Percentiles rank a stretch among this genome's conserved stretches.
Conservation (phyloP, 2,797 vertebrate species). For the Aphelocoma californica region DNA sequence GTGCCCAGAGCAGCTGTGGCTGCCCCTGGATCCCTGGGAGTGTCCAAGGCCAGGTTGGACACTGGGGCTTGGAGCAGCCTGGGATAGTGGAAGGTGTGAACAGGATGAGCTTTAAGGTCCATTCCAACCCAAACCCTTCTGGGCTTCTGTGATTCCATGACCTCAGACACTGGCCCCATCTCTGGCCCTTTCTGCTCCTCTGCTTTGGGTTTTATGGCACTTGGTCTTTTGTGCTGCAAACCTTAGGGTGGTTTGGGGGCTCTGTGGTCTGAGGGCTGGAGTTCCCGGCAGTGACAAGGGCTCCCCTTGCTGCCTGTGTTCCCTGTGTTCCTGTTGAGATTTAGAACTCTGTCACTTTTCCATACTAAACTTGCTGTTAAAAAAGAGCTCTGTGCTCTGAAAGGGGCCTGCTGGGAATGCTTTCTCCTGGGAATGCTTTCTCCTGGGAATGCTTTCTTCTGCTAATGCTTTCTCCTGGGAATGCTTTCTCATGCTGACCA, state of each 20-base stretch:
- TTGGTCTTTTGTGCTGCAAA: not conserved
- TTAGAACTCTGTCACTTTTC: not conserved
- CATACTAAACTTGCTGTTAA: not conserved
- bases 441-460: not conserved
- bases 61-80: rapidly evolving
- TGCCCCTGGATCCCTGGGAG: not conserved
- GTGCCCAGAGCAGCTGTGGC: rapidly evolving
- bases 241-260: not conserved
- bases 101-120: not conserved
- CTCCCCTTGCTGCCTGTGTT: not conserved
- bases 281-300: not conserved
- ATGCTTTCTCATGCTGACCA: not conserved
- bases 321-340: not conserved
- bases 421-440: not conserved
- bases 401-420: not conserved
- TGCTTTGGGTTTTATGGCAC: not conserved
- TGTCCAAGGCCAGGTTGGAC: not conserved
- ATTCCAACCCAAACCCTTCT: not conserved
- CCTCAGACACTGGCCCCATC: rapidly evolving
- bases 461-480: not conserved
- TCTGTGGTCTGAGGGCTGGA: not conserved
- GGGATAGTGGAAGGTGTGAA: not conserved
- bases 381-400: not conserved
- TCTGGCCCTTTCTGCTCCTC: not conserved
- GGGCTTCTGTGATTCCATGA: not conserved